Base-by-base conservation (phyloP, 2,797 vertebrate genomes). In the Eospalax fontanierii region DNA sequence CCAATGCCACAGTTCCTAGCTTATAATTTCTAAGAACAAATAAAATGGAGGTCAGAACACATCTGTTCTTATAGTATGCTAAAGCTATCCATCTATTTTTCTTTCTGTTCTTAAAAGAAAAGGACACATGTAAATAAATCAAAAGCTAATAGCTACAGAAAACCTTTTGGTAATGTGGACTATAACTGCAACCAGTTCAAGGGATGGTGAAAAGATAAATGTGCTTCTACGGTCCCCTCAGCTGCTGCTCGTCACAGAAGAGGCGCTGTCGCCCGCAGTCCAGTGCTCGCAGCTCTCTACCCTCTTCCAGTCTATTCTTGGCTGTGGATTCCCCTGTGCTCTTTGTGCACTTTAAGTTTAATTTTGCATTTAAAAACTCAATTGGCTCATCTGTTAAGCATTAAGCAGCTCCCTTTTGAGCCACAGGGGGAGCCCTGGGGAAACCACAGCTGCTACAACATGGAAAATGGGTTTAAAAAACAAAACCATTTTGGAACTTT, bases 401-500 rank as follows among this genome's bases (percentile, higher is more conserved):
- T 97, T 97, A 98, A 98, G 97, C 97, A 98, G 97, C 96, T 98
- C 97, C 97, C 97, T 97, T 97, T 97, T 96, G 97, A 97, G 97
- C 97, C 97, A 98, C 97, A 97, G 96, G 97, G 96, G 96, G 97
- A 98, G 97, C 95, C 95, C 95, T 97, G 97, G 97, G 97, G 97
- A 98, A 97, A 97, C 95, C 96, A 84, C 97, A 98, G 97, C 97
- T 97, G 97, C 93, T 97, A 95, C 90, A 96, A 97, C 97, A 97
- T 85, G 95, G 97, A 97, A 98, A 97, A 98, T 96, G 96, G 95
- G 97, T 98, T 97, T 95, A 93, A 96, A 97, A 97, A 97, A 96
- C 94, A 97, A 95, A 97, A 97, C 91, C 93, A 95, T 97, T 97
- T 97, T 95, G 87, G 95, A 97, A 97, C 94, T 95, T 97, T 95